These are phyloP conservation scores for Aselliscus stoliczkanus DNA, from an alignment of 2,797 vertebrate species.

Conservation along the genomic window DNA sequence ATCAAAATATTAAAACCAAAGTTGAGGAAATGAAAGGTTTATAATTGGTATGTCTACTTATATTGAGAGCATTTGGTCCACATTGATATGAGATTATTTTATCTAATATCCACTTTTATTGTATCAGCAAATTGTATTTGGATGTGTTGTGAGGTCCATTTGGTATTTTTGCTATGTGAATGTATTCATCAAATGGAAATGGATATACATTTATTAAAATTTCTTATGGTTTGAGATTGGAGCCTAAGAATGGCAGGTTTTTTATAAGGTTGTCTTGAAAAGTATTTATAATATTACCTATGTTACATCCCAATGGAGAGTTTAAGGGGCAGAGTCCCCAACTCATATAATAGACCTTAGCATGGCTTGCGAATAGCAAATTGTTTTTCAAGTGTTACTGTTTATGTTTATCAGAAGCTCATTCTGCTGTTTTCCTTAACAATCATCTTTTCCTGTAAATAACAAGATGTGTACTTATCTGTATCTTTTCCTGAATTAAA, in stretches of 20 bases:
- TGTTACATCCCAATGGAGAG: not conserved
- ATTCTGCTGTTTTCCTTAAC: not conserved
- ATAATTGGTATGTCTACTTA: not conserved
- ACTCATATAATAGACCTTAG: slow-evolving; percentile 40
- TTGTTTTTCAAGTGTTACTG: slow-evolving; percentile 44
- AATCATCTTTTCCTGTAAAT: not conserved
- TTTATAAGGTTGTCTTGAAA: slow-evolving; percentile 13
- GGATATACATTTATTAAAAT: not conserved
- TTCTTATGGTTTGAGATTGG: not conserved
- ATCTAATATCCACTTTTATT: not conserved
- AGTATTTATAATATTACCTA: slow-evolving; percentile 56
- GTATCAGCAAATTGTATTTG: slow-evolving; percentile 7
- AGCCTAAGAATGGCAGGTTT: not conserved
- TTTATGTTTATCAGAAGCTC: not conserved
- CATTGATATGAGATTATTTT: not conserved
- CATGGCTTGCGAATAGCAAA: not conserved
- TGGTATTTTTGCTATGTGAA: slow-evolving; percentile 17
- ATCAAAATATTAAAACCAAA: not conserved
- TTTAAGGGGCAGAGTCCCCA: not conserved
- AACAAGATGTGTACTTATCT: not conserved
- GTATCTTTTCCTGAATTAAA: not conserved
- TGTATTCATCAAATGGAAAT: not conserved
- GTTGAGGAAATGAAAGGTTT: not conserved
- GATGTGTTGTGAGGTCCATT: not conserved
- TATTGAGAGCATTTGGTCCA: not conserved